Evolutionary conservation across 2,797 vertebrate species (phyloP).

Genomic region (Epinephelus awoara): DNA sequence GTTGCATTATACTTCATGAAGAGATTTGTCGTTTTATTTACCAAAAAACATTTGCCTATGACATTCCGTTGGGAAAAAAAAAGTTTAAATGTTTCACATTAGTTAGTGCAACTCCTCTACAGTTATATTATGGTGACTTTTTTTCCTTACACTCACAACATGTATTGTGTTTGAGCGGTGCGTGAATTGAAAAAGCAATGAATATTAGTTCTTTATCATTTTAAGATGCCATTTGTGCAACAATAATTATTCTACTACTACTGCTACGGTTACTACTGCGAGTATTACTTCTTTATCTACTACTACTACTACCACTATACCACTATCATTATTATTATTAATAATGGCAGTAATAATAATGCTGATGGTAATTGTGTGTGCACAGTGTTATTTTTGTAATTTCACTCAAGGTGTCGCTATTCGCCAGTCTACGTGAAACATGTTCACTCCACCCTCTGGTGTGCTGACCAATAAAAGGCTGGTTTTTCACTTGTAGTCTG

Average conservation of each 20-base stretch:
- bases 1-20: background rate
- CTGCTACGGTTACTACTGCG: no score
- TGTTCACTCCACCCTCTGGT: slow-evolving; percentile 30
- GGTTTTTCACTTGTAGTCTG: background rate
- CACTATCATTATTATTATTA: no score
- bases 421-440: slow-evolving; percentile 14
- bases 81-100: background rate
- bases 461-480: background rate
- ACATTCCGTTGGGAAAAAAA: background rate
- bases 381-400: background rate
- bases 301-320: no score
- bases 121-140: background rate
- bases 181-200: accelerated
- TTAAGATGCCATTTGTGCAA: background rate
- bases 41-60: background rate
- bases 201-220: accelerated
- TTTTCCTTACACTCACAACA: accelerated
- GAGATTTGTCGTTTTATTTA: background rate
- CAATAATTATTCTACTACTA: background rate
- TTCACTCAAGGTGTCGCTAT: slow-evolving; percentile 44
- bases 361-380: no score
- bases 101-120: background rate
- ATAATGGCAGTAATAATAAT: no score
- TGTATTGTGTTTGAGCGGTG: background rate
- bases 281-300: no score